Evolutionary conservation across 1,140 invertebrate genomes (phyloP).

Genomic region (Panulirus ornatus): DNA sequence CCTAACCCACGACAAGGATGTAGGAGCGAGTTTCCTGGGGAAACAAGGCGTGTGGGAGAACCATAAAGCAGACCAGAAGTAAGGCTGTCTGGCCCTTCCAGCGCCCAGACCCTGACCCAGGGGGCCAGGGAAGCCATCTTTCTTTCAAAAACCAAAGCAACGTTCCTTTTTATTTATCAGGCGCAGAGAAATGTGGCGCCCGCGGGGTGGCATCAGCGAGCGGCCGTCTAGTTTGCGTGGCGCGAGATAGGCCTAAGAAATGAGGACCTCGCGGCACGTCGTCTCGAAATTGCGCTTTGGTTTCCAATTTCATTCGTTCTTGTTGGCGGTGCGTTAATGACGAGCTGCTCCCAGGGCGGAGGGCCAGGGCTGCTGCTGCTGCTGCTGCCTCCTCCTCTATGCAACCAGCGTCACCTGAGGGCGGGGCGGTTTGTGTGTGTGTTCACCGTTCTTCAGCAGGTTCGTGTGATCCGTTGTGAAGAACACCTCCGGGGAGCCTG

Average conservation of each 20-base stretch:
- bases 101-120: slow-evolving; percentile 39
- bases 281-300: slow-evolving; percentile 8
- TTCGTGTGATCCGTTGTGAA: too few relatives aligned
- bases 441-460: not conserved
- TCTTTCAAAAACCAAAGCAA: slow-evolving; percentile 53
- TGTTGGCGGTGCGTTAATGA: slow-evolving; percentile 23
- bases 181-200: slow-evolving; percentile 40
- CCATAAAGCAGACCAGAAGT: not conserved
- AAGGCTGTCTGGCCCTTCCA: not conserved
- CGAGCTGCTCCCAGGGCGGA: not conserved
- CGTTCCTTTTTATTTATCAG: slow-evolving; percentile 37
- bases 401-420: not conserved
- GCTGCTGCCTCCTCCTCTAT: too few relatives aligned
- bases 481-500: too few relatives aligned
- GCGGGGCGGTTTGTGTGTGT: not conserved
- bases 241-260: slow-evolving; percentile 61
- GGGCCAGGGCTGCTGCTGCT: too few relatives aligned
- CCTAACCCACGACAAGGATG: not conserved
- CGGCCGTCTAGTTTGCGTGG: slow-evolving; percentile 52
- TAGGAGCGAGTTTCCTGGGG: not conserved
- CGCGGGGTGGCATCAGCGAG: slow-evolving; percentile 49
- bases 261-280: slow-evolving; percentile 12
- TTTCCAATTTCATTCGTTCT: slow-evolving; percentile 43
- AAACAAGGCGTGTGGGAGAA: not conserved
- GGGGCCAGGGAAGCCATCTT: slow-evolving; percentile 49